phyloP scores from a whole-genome alignment of 2,113 vertebrate species.

The Xiphorhynchus elegans region DNA sequence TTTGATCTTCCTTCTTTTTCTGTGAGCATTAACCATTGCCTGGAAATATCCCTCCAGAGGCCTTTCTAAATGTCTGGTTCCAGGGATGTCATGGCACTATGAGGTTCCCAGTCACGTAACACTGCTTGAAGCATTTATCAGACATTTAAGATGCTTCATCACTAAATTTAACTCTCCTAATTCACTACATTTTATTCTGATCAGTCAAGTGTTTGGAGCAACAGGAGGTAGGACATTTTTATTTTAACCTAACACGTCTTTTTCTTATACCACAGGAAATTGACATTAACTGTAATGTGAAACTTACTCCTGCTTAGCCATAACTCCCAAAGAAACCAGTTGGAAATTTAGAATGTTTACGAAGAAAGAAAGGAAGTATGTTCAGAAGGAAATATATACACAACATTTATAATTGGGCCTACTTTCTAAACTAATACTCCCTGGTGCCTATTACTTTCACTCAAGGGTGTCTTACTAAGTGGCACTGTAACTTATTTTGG shows the following conservation, averaged over 20 bases:
- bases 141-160: neutral
- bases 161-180: neutral
- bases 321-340: neutral
- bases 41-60: neutral
- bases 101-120: neutral
- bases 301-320: neutral
- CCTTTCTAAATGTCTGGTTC: neutral
- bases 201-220: neutral
- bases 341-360: neutral
- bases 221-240: neutral
- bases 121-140: neutral
- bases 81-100: neutral
- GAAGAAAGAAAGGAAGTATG: neutral
- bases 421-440: slow-evolving; percentile 24
- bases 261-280: neutral
- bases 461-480: slow-evolving; percentile 23
- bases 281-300: neutral
- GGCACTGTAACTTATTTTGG: slow-evolving; percentile 45
- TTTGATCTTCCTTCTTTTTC: neutral
- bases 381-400: neutral
- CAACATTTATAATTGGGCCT: neutral
- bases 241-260: neutral
- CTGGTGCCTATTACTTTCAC: slow-evolving; percentile 7
- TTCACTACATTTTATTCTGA: neutral
- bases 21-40: neutral